Evolutionary conservation across 1,140 invertebrate species (phyloP).

Genomic region (Aleiodes sp.): DNA sequence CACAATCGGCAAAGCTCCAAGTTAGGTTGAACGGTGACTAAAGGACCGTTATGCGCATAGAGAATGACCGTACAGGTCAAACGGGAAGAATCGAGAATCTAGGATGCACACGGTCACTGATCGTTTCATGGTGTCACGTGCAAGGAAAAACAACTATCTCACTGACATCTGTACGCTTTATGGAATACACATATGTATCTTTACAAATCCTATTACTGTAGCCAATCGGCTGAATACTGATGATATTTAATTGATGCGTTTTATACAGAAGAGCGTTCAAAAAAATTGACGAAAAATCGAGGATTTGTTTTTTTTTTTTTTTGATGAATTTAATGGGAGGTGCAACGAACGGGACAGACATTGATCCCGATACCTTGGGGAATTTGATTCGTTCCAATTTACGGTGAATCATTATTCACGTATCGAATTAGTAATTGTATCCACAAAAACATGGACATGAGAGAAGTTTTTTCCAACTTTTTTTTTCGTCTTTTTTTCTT

Average conservation of each 20-base stretch:
- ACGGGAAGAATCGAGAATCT: slow-evolving; percentile 7
- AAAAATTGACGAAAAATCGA: no score
- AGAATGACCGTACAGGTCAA: slow-evolving; percentile 11
- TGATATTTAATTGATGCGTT: no score
- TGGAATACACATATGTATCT: no score
- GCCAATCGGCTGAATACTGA: neutral
- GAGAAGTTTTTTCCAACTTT: no score
- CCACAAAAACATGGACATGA: no score
- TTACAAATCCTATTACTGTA: neutral
- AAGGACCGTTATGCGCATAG: neutral
- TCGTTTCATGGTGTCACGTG: neutral
- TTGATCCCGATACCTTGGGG: neutral
- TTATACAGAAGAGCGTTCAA: no score
- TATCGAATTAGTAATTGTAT: no score
- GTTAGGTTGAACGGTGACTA: slow-evolving; percentile 1
- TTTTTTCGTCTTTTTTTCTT: no score
- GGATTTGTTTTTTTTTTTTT: neutral
- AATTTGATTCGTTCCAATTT: slow-evolving; percentile 2
- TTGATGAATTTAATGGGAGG: no score
- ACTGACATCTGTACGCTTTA: neutral
- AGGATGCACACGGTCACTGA: slow-evolving; percentile 8
- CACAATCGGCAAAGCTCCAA: slow-evolving; percentile 10
- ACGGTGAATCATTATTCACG: neutral
- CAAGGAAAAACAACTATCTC: neutral
- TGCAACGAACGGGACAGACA: neutral